Conservation (phyloP, 2,113 vertebrate species). For the Sebastes schlegelii region DNA sequence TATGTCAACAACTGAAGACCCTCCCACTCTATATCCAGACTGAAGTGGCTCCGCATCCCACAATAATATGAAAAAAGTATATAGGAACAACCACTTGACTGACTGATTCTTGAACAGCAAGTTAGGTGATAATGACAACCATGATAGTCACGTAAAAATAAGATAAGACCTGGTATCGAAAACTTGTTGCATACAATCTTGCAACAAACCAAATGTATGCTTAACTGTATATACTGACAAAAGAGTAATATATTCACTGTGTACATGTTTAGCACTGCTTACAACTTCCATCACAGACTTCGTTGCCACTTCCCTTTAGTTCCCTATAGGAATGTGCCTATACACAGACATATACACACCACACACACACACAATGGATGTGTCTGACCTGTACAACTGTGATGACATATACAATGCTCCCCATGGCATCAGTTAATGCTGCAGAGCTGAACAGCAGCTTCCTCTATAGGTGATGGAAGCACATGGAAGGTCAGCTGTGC, state of each 20-base stretch:
- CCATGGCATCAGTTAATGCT: constrained; percentile 43
- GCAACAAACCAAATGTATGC: background rate
- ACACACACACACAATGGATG: constrained; percentile 18
- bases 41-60: background rate
- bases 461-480: constrained; percentile 21
- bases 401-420: constrained; percentile 67
- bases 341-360: background rate
- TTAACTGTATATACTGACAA: background rate
- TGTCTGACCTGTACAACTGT: constrained; percentile 49
- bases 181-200: background rate
- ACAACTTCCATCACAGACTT: background rate
- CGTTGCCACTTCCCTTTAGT: background rate
- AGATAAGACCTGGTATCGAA: background rate
- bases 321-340: background rate
- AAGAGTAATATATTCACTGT: too few relatives aligned
- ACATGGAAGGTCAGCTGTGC: constrained; percentile 13
- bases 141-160: too few relatives aligned
- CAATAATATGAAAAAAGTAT: background rate
- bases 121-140: too few relatives aligned
- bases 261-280: background rate
- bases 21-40: background rate
- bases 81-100: too few relatives aligned
- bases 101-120: background rate
- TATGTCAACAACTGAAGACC: background rate
- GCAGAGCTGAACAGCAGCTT: constrained; percentile 19